A percentile compares a stretch with the other conserved stretches of the same genome.
These are phyloP conservation scores for Pardosa pseudoannulata DNA, from an alignment of 2,888 invertebrate genomes.

Conservation along the genomic window DNA sequence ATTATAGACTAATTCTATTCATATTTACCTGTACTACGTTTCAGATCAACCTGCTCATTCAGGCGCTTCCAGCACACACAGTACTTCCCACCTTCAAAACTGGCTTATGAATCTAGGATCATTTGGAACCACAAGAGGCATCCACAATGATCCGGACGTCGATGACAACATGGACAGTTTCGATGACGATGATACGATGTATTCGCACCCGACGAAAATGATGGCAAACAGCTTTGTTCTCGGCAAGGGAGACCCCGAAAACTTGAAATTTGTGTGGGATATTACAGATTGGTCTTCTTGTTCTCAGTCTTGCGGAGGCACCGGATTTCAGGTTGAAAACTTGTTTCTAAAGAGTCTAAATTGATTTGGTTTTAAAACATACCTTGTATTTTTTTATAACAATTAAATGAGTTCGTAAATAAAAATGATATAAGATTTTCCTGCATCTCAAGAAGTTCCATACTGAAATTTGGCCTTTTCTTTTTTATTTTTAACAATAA, in stretches of 20 bases:
- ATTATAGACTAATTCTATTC: no score
- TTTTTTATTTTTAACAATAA: no score
- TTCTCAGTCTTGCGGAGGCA: slow-evolving; percentile 88
- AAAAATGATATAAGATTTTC: no score
- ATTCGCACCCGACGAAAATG: slow-evolving; percentile 76
- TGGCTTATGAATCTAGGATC: slow-evolving; percentile 83
- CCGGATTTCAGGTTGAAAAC: slow-evolving; percentile 81
- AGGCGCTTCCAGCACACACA: slow-evolving; percentile 77
- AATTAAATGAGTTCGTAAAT: no score
- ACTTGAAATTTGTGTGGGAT: slow-evolving; percentile 86
- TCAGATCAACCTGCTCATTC: slow-evolving; percentile 48
- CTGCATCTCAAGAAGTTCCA: no score
- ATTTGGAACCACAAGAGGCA: slow-evolving; percentile 33
- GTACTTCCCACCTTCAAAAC: slow-evolving; percentile 84
- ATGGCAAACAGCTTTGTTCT: slow-evolving; percentile 76
- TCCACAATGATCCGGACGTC: slow-evolving; percentile 67
- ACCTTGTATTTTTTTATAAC: no score
- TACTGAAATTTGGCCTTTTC: no score
- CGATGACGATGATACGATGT: slow-evolving; percentile 77
- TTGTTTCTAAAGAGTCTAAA: no score
- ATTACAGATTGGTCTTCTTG: slow-evolving; percentile 91
- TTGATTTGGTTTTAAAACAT: no score
- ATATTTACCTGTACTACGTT: no score
- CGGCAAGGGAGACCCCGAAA: slow-evolving; percentile 78
- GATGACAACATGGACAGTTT: slow-evolving; percentile 20